A percentile compares a stretch with the other conserved stretches of the same genome.
phyloP scores from a whole-genome alignment of 2,113 vertebrate species.

The Geococcyx californianus region DNA sequence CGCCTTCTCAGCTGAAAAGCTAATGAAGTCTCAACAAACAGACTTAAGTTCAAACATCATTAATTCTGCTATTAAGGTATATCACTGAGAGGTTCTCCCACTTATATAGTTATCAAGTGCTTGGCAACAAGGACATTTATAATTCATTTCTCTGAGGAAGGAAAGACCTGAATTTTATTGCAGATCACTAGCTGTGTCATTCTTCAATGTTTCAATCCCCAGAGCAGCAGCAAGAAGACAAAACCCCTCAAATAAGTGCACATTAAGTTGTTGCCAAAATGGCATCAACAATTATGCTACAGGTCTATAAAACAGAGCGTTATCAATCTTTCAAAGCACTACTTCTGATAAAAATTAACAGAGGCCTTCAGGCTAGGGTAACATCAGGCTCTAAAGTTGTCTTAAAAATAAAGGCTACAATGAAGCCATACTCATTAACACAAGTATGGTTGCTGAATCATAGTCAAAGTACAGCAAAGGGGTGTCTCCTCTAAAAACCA shows the following conservation, averaged over 20 bases:
- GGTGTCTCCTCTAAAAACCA: background rate
- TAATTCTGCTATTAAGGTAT: slow-evolving; percentile 65
- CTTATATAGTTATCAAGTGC: slow-evolving; percentile 44
- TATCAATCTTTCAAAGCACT: background rate
- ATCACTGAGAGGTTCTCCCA: slow-evolving; percentile 54
- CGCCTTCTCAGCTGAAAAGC: background rate
- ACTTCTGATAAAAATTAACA: background rate
- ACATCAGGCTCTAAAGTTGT: background rate
- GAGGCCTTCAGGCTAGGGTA: background rate
- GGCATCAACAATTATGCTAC: background rate
- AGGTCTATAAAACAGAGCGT: background rate
- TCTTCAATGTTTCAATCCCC: background rate
- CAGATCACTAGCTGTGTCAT: slow-evolving; percentile 10
- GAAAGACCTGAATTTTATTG: slow-evolving; percentile 46
- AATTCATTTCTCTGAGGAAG: slow-evolving; percentile 54
- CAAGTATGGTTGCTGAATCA: accelerated
- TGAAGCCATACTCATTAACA: background rate
- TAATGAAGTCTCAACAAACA: slow-evolving; percentile 67
- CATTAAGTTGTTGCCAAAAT: background rate
- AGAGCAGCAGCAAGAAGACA: background rate
- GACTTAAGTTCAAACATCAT: slow-evolving; percentile 60
- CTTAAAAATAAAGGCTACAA: background rate
- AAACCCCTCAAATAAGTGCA: background rate
- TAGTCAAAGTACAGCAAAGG: background rate
- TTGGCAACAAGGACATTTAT: slow-evolving; percentile 62